Conservation (phyloP, 37 sponge, comb jelly and placozoan genomes). For the Chondrilla cf. caribensis region DNA sequence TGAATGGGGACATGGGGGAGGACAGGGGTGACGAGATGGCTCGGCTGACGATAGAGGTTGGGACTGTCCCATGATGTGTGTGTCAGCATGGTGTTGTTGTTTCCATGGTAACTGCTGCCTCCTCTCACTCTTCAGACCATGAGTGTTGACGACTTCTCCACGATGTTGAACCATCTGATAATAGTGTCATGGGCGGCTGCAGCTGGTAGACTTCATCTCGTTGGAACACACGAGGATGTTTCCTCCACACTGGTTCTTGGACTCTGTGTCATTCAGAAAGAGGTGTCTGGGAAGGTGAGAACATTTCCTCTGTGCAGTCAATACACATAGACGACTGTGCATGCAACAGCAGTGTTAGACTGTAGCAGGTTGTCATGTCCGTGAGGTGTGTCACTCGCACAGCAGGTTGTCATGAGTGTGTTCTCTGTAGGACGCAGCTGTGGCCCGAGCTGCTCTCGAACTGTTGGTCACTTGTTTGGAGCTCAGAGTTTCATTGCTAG, state of each 20-base stretch:
- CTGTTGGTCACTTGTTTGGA: slow-evolving; percentile 76
- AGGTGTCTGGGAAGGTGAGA: slow-evolving; percentile 23
- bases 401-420: too few relatives aligned
- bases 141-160: slow-evolving; percentile 67
- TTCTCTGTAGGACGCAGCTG: slow-evolving; percentile 59
- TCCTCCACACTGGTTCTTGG: not conserved
- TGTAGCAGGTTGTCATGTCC: too few relatives aligned
- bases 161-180: slow-evolving; percentile 56
- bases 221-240: slow-evolving; percentile 6
- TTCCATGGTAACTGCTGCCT: not conserved
- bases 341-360: slow-evolving; percentile 15
- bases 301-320: not conserved
- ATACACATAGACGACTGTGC: not conserved
- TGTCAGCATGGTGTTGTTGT: too few relatives aligned
- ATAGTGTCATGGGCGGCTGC: slow-evolving; percentile 80
- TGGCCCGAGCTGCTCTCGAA: slow-evolving; percentile 72
- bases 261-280: slow-evolving; percentile 2
- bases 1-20: not conserved
- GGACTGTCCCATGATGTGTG: not conserved
- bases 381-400: too few relatives aligned
- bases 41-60: slow-evolving; percentile 67
- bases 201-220: slow-evolving; percentile 78
- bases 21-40: slow-evolving; percentile 54
- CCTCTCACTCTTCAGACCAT: slow-evolving; percentile 48
- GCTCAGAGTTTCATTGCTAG: slow-evolving; percentile 53